Percentiles rank a stretch among this genome's conserved stretches.
Conservation (phyloP, 2,113 vertebrate species). For the Bos taurus region ARS-UCD2.0 NC_037328.1:43986001-43986500, state of each 20-base stretch:
- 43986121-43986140: not conserved
- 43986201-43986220: not conserved
- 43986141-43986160: not conserved
- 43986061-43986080: slow-evolving; percentile 20
- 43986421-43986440: slow-evolving; percentile 44
- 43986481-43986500: slow-evolving; percentile 84
- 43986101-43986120: not conserved
- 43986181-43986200: slow-evolving; percentile 38
- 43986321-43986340: slow-evolving; percentile 56
- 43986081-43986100: not conserved
- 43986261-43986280: slow-evolving; percentile 11
- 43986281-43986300: slow-evolving; percentile 49
- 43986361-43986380: slow-evolving; percentile 46
- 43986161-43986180: slow-evolving; percentile 1
- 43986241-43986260: not conserved
- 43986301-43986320: slow-evolving; percentile 56
- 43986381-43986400: slow-evolving; percentile 74
- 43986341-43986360: slow-evolving; percentile 57
- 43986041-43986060: not conserved
- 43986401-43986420: slow-evolving; percentile 47
- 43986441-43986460: slow-evolving; percentile 19
- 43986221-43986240: not conserved
- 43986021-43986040: not conserved
- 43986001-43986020: not conserved
- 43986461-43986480: slow-evolving; percentile 74